Evolutionary conservation across 92 coral and sea anemone genomes (phyloP), one percentile per base, ranked within the genome.

Genomic region (Zoanthus solanderi): DNA sequence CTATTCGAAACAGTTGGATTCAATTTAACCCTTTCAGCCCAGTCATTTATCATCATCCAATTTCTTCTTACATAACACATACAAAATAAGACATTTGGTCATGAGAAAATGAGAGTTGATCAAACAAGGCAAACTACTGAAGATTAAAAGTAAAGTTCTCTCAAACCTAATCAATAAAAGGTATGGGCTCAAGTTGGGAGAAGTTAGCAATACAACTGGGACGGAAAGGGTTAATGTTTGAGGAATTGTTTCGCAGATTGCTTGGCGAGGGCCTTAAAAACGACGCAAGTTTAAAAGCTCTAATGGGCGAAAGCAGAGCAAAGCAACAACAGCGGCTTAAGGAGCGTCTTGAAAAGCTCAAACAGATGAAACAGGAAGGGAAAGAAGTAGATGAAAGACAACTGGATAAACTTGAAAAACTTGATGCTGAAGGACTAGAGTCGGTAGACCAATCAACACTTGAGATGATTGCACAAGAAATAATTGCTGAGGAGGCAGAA

Each of bases 201-300:
- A 23, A 23, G 0, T 23, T 23, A 23, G 23, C 23, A 23, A 23
- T 23, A 23, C 23, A 23, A 23, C 23, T 23, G 23, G 23, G 23
- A 23, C 23, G 0, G 23, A 23, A 23, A 23, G 23, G 23, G 23
- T 23, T 23, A 37, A 37, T 37, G 42, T 37, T 37, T 37, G 42
- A 37, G 42, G 42, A 37, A 37, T 37, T 37, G 42, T 37, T 37
- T 1, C 13, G 7, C 46, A 95, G 98, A 88, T 84, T 96, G 65
- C 93, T 96, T 58, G 99, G 99, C 37, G 99, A 96, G 74, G 98
- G 99, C 32, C 86, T 93, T 84, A 93, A 96, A 69, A 96, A 95
- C 82, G 99, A 94, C n/a, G 94, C 98, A 3, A 93, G 93, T 10
- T 88, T 96, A 76, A 93, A 95, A 31, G 96, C 94, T 30, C 79